phyloP scores from a whole-genome alignment of 2,797 vertebrate species.

The Pagetopsis macropterus region DNA sequence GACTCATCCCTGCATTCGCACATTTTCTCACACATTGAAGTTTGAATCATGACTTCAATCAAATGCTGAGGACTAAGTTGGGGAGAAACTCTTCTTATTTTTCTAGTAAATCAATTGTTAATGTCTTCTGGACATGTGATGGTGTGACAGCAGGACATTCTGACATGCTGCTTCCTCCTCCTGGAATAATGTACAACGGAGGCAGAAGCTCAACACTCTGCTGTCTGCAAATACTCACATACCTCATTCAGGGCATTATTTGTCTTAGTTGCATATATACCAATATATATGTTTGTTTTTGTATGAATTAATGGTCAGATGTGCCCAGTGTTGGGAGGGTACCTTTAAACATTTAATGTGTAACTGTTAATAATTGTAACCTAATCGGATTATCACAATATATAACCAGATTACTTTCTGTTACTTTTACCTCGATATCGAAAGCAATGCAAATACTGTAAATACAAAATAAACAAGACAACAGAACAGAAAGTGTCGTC shows the following conservation, averaged over 20 bases:
- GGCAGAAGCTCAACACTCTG: background rate
- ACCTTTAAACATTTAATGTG: too few relatives aligned
- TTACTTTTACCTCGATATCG: too few relatives aligned
- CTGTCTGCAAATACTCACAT: background rate
- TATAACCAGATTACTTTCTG: too few relatives aligned
- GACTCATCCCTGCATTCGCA: background rate
- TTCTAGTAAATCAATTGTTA: conserved; percentile 1
- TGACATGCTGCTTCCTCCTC: background rate
- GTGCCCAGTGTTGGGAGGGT: too few relatives aligned
- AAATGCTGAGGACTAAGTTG: background rate
- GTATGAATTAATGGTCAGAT: too few relatives aligned
- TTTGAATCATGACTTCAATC: background rate
- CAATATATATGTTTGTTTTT: background rate
- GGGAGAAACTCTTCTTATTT: background rate
- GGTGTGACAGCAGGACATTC: background rate
- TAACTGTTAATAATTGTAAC: too few relatives aligned
- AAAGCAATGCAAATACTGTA: too few relatives aligned
- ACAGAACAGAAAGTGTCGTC: too few relatives aligned
- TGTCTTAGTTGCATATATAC: background rate
- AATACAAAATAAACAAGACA: too few relatives aligned
- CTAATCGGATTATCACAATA: too few relatives aligned
- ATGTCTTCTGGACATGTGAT: conserved; percentile 16
- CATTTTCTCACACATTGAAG: background rate
- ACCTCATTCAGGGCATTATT: background rate
- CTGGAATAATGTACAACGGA: conserved; percentile 13